These are phyloP conservation scores for Sebastes minor DNA, from an alignment of 2,797 vertebrate genomes.

Conservation along the genomic window DNA sequence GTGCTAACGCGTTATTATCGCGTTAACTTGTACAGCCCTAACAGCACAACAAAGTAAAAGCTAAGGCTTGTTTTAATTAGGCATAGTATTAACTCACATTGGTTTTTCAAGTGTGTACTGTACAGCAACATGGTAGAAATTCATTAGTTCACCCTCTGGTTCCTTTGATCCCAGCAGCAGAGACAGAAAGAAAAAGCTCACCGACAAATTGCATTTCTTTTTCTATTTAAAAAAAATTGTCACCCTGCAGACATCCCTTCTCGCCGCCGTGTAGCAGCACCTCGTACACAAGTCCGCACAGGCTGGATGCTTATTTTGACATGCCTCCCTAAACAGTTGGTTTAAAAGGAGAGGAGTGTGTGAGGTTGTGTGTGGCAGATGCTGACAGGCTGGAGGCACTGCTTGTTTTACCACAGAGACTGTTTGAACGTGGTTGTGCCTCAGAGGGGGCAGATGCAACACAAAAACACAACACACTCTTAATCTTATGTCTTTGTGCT, in stretches of 20 bases:
- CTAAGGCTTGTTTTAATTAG: neutral
- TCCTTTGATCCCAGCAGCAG: conserved; percentile 15
- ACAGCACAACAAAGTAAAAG: neutral
- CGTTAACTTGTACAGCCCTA: too few relatives aligned
- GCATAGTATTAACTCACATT: neutral
- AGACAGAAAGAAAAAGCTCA: conserved; percentile 12
- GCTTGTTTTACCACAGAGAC: conserved; percentile 26
- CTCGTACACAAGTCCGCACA: conserved; percentile 55
- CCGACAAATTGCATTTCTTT: neutral
- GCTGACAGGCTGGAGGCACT: conserved; percentile 36
- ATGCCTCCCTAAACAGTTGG: conserved; percentile 49
- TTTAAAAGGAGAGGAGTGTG: conserved; percentile 37
- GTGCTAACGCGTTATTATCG: too few relatives aligned
- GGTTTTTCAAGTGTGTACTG: neutral
- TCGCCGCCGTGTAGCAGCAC: conserved; percentile 12
- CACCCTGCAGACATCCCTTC: conserved; percentile 30
- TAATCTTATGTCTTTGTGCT: neutral
- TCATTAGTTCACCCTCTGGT: neutral
- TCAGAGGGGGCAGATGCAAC: neutral
- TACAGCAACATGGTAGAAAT: neutral
- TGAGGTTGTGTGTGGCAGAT: conserved; percentile 31
- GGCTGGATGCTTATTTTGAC: conserved; percentile 58
- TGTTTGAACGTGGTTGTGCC: neutral
- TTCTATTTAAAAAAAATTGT: conserved; percentile 15
- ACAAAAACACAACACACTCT: neutral